These are phyloP conservation scores for Palaemon carinicauda DNA, from an alignment of 1,140 invertebrate species.

Conservation along the genomic window DNA sequence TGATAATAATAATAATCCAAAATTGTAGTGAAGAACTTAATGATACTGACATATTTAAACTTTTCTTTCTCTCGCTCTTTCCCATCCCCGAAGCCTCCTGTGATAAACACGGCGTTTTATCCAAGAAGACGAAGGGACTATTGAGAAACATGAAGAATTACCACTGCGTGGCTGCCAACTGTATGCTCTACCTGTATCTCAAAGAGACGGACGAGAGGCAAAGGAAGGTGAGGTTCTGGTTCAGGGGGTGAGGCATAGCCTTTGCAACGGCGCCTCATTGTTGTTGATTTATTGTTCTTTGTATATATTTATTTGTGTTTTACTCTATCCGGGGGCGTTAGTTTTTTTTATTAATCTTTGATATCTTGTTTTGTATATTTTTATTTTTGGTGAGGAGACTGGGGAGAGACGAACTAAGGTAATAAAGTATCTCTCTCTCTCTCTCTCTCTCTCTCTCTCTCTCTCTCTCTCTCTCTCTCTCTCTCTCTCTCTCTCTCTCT, in stretches of 20 bases:
- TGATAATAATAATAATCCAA: too few species aligned
- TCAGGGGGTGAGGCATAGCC: too few species aligned
- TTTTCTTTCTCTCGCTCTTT: not conserved
- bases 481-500: not conserved
- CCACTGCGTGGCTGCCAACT: slow-evolving; percentile 7
- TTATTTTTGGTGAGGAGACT: too few species aligned
- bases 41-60: too few species aligned
- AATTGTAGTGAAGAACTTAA: too few species aligned
- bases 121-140: slow-evolving; percentile 29
- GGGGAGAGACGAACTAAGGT: too few species aligned
- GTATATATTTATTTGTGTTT: not conserved
- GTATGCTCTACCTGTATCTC: slow-evolving; percentile 18
- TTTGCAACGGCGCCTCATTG: too few species aligned
- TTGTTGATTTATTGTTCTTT: not conserved
- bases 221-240: slow-evolving; percentile 40
- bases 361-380: too few species aligned
- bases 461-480: not conserved
- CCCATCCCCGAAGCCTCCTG: slow-evolving; percentile 5
- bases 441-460: not conserved
- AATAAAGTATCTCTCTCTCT: too few species aligned
- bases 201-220: slow-evolving; percentile 38
- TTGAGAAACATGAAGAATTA: slow-evolving; percentile 27
- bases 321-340: not conserved
- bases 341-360: too few species aligned
- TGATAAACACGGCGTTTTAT: slow-evolving; percentile 17